These are phyloP conservation scores for Rhinogobio ventralis DNA, from an alignment of 2,797 vertebrate species.

Conservation along the genomic window DNA sequence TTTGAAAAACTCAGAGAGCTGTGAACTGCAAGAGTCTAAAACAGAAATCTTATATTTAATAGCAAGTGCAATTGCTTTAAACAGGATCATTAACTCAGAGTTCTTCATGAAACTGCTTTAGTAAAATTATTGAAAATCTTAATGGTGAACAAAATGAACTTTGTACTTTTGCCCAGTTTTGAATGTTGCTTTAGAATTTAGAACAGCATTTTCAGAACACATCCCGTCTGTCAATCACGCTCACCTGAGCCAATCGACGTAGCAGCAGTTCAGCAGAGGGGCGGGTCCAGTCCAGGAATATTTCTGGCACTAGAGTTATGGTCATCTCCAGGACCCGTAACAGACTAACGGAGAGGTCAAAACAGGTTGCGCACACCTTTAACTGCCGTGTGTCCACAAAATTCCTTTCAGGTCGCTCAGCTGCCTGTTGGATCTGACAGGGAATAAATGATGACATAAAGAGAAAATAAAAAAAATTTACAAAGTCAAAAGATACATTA, in stretches of 20 bases:
- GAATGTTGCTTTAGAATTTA: background rate
- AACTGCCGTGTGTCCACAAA: slow-evolving; percentile 97
- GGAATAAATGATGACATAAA: background rate
- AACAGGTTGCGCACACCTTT: slow-evolving; percentile 97
- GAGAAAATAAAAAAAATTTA: background rate
- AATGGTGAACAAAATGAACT: background rate
- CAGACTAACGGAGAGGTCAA: slow-evolving; percentile 97
- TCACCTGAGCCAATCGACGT: slow-evolving; percentile 92
- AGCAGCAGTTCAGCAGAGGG: slow-evolving; percentile 94
- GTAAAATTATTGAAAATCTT: background rate
- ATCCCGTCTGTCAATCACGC: slow-evolving; percentile 10
- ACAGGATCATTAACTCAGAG: slow-evolving; percentile 20
- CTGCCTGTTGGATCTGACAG: slow-evolving; percentile 95
- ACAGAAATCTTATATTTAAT: slow-evolving; percentile 2
- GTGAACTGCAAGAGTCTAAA: background rate
- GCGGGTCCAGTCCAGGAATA: slow-evolving; percentile 93
- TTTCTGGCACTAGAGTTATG: slow-evolving; percentile 91
- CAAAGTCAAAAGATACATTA: background rate
- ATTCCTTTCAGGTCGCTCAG: slow-evolving; percentile 94
- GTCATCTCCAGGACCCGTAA: slow-evolving; percentile 98
- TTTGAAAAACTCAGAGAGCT: background rate
- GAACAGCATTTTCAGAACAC: background rate
- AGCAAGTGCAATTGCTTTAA: background rate
- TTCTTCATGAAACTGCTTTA: background rate
- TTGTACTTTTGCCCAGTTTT: background rate